Base-by-base conservation (phyloP, 2,113 vertebrate genomes). In the Motacilla tschutschensis region DNA sequence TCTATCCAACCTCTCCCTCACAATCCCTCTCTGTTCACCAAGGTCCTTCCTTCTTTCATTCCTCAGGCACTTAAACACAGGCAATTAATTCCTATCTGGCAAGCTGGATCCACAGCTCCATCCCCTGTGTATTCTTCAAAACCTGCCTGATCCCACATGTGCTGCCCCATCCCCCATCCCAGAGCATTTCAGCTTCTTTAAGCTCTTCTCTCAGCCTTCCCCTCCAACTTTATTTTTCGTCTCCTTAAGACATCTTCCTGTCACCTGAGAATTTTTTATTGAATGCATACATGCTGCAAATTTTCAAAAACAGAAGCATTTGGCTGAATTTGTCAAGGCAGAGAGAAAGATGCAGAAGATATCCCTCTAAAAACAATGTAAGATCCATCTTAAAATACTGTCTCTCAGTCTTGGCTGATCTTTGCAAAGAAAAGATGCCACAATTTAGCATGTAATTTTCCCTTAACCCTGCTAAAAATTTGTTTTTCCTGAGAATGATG, bases 121-220 rank as follows among this genome's bases (percentile, higher is more conserved):
- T 59, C 6, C 44, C 31, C 16, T 10, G 24, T 13, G 10, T 65
- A 55, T 82, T 70, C 40, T 50, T 63, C 62, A 62, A 69, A 84
- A 71, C 15, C 36, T 58, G 19, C 22, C 13, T 5, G 3, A 79
- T 65, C 35, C 40, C 8, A 2, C 17, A 50, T 0, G 2, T 1
- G 1, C 14, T 81, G 29, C 19, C 35, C 50, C 40, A 58, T 21
- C 19, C 21, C 41, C 20, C 63, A 69, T 51, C n/a, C n/a, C 35
- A 85, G 26, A 77, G 29, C 18, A 47, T 55, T 83, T 81, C 33
- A 44, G 9, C 6, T 86, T 38, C 36, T 84, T 77, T 7, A 29
- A 80, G 40, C 41, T 71, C 16, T 21, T 75, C n/a, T 69, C n/a
- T 46, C n/a, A 59, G 17, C 35, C 14, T 53, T 18, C 12, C 8